Conservation (phyloP, 2,888 invertebrate species). For the Scaptomyza flava region DNA sequence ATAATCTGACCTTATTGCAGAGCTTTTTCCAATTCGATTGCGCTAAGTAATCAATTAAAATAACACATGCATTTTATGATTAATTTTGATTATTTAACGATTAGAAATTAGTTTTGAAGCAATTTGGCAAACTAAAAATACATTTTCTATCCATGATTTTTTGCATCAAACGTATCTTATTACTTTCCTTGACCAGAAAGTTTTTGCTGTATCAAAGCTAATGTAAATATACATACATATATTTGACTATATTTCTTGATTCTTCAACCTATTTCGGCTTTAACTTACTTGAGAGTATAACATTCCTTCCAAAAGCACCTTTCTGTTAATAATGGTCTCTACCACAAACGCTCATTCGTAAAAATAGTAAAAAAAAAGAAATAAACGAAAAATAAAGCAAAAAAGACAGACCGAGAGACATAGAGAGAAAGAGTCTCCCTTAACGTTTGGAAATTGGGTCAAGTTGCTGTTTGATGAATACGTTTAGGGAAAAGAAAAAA, state of each 20-base stretch:
- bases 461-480: constrained; percentile 52
- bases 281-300: neutral
- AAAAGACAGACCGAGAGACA: neutral
- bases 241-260: neutral
- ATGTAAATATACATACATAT: too few relatives aligned
- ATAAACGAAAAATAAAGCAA: too few relatives aligned
- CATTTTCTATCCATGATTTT: neutral
- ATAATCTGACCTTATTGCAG: too few relatives aligned
- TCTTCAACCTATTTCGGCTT: neutral
- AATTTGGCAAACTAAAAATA: too few relatives aligned
- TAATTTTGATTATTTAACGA: too few relatives aligned
- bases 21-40: too few relatives aligned
- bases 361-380: neutral
- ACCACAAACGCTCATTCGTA: neutral
- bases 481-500: constrained; percentile 4
- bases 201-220: too few relatives aligned
- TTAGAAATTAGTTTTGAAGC: too few relatives aligned
- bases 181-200: neutral
- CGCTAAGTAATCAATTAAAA: too few relatives aligned
- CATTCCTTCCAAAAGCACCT: neutral
- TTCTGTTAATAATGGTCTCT: neutral
- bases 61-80: too few relatives aligned
- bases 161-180: neutral
- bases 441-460: constrained; percentile 50
- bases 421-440: neutral